Evolutionary conservation across 2,797 vertebrate species (phyloP).

Genomic region (Dermochelys coriacea): DNA sequence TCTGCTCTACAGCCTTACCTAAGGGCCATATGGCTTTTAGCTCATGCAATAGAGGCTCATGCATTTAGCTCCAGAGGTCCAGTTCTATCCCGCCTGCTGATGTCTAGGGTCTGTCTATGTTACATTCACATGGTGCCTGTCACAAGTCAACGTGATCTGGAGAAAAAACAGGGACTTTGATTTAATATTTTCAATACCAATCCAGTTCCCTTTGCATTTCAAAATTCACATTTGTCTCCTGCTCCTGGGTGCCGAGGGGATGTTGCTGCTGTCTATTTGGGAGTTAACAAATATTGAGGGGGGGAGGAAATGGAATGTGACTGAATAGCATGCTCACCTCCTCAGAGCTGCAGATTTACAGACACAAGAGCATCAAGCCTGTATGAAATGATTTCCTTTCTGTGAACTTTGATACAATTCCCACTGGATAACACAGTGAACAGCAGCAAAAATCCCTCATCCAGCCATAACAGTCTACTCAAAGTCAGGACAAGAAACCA

Average conservation of each 20-base stretch:
- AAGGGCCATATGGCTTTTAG: too few relatives aligned
- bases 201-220: background rate
- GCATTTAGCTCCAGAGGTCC: too few relatives aligned
- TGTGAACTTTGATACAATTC: background rate
- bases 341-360: background rate
- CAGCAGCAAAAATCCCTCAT: background rate
- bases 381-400: background rate
- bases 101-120: too few relatives aligned
- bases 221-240: background rate
- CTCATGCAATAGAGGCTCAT: too few relatives aligned
- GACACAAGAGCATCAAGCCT: background rate
- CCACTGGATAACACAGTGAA: background rate
- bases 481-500: background rate
- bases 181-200: background rate
- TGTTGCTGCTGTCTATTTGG: background rate
- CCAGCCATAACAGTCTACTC: background rate
- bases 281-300: background rate
- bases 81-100: too few relatives aligned
- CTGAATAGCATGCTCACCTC: background rate
- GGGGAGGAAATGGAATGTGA: background rate
- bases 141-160: background rate
- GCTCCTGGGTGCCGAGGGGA: background rate
- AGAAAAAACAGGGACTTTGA: background rate
- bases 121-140: background rate
- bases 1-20: too few relatives aligned